Conservation (phyloP, 2,113 vertebrate genomes). For the Muntiacus reevesi region DNA sequence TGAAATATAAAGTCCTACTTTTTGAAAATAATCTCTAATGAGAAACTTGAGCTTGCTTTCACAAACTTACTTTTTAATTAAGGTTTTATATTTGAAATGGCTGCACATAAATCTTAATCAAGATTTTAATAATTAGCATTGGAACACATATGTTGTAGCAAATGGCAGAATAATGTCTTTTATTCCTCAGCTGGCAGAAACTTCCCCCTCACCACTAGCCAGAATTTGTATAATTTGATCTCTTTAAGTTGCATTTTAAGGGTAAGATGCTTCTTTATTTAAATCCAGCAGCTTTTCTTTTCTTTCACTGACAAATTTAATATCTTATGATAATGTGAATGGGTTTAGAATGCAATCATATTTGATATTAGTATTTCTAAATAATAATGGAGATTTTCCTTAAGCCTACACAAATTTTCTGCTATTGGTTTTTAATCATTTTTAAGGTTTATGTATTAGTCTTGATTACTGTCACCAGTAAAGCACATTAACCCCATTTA, state of each 20-base stretch:
- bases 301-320: neutral
- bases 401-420: neutral
- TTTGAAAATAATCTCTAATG: neutral
- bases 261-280: neutral
- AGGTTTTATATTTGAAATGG: neutral
- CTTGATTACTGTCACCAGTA: neutral
- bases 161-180: neutral
- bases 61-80: neutral
- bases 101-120: neutral
- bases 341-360: slow-evolving; percentile 6
- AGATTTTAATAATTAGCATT: neutral
- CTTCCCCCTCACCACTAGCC: neutral
- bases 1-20: neutral
- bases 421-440: neutral
- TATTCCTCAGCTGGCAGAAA: neutral
- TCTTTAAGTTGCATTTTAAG: slow-evolving; percentile 2
- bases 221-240: neutral
- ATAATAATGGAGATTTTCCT: neutral
- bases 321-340: neutral
- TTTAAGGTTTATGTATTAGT: neutral
- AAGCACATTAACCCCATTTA: slow-evolving; percentile 5
- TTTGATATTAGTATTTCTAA: neutral
- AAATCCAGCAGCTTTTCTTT: neutral
- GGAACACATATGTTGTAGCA: neutral
- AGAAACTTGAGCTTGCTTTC: neutral